Base-by-base conservation (phyloP, 2,888 invertebrate genomes). In the Phortica okadai region DNA sequence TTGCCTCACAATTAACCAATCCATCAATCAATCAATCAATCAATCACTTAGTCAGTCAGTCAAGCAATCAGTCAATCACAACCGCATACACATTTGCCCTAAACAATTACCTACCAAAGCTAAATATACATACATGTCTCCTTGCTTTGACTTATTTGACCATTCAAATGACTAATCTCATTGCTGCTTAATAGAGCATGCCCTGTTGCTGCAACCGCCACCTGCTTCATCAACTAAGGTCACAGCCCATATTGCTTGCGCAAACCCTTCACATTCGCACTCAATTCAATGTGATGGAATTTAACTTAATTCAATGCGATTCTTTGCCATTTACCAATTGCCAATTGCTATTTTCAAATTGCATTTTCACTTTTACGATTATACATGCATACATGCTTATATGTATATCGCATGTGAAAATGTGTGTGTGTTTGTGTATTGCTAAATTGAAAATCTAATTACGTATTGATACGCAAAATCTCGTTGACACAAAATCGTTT, bases 151-250 rank as follows among this genome's bases (percentile, higher is more conserved):
- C 50, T 11, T 50, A 50, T 50, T 50, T 50, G 50, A 85, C 16
- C 69, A 69, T 69, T 87, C 87, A 85, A 85, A 87, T 87, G 84
- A 86, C 86, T 82, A 87, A 87, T 82, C 87, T 84, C 85, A 87
- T 85, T 86, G 87, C 83, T 73, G 81, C 80, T 87, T 87, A 87
- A 86, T 87, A 87, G 85, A 83, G 87, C 87, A 79, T 86, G 78
- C 74, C 74, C 75, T 81, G 42, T 25, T 50, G 50, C 50, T 50
- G 50, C 50, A 11, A 14, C 50, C 14, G 50, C 50, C 14, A 14
- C 6, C 33, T 50, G 50, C 50, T 8, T 8, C 50, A 6, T 2
- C 50, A 14, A 14, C 50, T 50, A 14, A 8, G 50, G 50, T 33
- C 33, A 33, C 50, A 11, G 50, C 50, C 58, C 69, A 41, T 66